These are phyloP conservation scores for Lordiphosa andalusiaca DNA, from an alignment of 2,888 invertebrate species.

Conservation along the genomic window DNA sequence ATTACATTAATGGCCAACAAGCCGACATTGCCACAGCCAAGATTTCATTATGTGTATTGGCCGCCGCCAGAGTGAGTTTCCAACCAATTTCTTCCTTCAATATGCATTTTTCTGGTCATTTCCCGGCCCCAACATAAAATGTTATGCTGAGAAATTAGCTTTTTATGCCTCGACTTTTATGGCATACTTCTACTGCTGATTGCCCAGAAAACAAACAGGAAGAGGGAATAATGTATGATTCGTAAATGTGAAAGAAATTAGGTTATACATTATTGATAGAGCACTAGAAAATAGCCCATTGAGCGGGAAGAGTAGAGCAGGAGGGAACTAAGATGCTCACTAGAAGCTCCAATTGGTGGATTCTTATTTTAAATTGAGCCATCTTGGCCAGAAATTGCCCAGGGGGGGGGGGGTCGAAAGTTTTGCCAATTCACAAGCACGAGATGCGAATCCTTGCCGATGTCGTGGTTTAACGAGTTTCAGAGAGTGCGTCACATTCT, in stretches of 20 bases:
- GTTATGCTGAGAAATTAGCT: conserved; percentile 63
- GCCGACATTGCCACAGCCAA: conserved; percentile 38
- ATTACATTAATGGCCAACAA: conserved; percentile 61
- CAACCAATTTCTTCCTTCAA: conserved; percentile 5
- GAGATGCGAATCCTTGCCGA: too few relatives aligned
- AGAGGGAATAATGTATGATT: neutral
- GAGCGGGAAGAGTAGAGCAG: too few relatives aligned
- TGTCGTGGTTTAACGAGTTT: too few relatives aligned
- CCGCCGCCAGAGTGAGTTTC: too few relatives aligned
- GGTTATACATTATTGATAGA: conserved; percentile 43
- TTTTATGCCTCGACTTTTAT: conserved; percentile 36
- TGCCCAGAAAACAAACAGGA: conserved; percentile 11
- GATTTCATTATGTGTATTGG: conserved; percentile 43
- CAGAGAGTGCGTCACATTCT: too few relatives aligned
- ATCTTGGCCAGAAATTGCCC: too few relatives aligned
- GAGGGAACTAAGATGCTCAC: too few relatives aligned
- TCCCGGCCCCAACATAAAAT: conserved; percentile 41
- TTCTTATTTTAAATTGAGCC: too few relatives aligned
- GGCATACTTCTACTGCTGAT: conserved; percentile 34
- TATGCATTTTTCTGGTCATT: conserved; percentile 47
- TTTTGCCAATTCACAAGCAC: too few relatives aligned
- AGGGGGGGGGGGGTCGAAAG: too few relatives aligned
- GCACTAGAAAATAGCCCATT: too few relatives aligned
- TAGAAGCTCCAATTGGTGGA: too few relatives aligned
- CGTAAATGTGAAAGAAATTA: conserved; percentile 19